Percentiles rank a stretch among this genome's conserved stretches.
phyloP scores from a whole-genome alignment of 2,888 invertebrate genomes.

The Crepidodera aurea region DNA sequence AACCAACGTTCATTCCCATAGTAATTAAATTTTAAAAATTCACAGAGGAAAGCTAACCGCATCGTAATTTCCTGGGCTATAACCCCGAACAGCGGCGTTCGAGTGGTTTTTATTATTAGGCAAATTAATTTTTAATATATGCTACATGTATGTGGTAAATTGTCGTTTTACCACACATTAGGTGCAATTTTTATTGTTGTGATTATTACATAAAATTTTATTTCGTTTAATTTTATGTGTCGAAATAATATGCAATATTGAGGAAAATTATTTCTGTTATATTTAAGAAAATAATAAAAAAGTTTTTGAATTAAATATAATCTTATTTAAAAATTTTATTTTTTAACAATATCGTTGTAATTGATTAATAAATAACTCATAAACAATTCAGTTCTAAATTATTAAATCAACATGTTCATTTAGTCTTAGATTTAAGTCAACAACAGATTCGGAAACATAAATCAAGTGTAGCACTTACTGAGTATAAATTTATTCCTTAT shows the following conservation, averaged over 20 bases:
- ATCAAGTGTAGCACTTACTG: too few relatives aligned
- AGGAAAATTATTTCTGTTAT: too few relatives aligned
- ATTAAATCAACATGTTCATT: too few relatives aligned
- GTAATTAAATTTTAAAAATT: conserved; percentile 33
- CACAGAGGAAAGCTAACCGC: conserved; percentile 29
- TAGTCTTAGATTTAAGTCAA: too few relatives aligned
- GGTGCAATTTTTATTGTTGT: neutral
- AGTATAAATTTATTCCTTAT: too few relatives aligned
- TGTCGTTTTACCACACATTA: neutral
- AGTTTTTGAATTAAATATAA: too few relatives aligned
- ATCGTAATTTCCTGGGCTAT: conserved; percentile 31
- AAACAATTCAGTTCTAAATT: too few relatives aligned
- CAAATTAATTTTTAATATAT: conserved; percentile 10
- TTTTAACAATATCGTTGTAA: too few relatives aligned
- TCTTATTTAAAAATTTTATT: too few relatives aligned
- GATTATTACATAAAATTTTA: neutral
- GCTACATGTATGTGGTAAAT: neutral
- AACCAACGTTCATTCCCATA: conserved; percentile 29
- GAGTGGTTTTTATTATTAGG: conserved; percentile 1
- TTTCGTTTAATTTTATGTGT: neutral
- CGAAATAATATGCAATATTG: neutral
- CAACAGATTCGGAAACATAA: too few relatives aligned
- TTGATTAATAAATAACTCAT: too few relatives aligned
- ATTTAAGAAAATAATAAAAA: too few relatives aligned
- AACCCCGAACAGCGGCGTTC: conserved; percentile 20